A percentile compares a stretch with the other conserved stretches of the same genome.
Conservation (phyloP, 2,113 vertebrate genomes). For the Cyphomyrus discorhynchus region DNA sequence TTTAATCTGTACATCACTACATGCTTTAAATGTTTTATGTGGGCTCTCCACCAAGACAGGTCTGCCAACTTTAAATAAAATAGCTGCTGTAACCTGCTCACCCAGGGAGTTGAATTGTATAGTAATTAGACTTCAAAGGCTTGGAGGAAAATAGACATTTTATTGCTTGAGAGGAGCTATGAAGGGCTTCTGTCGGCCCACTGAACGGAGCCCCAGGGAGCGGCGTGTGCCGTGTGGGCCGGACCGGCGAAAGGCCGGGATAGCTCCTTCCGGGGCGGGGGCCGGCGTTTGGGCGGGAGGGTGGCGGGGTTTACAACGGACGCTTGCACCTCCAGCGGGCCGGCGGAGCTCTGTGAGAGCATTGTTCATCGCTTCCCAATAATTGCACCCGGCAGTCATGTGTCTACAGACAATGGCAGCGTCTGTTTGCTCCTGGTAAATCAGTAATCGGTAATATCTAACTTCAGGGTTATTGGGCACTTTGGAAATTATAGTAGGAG, state of each 20-base stretch:
- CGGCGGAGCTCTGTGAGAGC: not conserved
- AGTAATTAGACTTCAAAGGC: conserved; percentile 66
- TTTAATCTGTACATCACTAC: conserved; percentile 50
- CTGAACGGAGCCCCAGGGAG: not conserved
- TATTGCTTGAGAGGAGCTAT: conserved; percentile 56
- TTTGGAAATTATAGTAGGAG: conserved; percentile 4
- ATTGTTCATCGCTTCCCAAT: conserved; percentile 7
- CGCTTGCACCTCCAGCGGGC: not conserved
- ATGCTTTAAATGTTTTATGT: conserved; percentile 43
- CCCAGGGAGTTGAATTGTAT: conserved; percentile 56
- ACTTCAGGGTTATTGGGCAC: not conserved
- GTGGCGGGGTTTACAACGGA: not conserved
- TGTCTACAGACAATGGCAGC: not conserved
- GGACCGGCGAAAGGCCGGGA: not conserved
- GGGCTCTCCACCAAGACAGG: conserved; percentile 42
- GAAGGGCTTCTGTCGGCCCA: conserved; percentile 42
- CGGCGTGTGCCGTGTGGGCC: not conserved
- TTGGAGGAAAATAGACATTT: conserved; percentile 44
- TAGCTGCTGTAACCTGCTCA: conserved; percentile 57
- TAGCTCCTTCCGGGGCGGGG: not conserved
- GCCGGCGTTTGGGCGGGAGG: not conserved
- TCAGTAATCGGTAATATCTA: conserved; percentile 15
- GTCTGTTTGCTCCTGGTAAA: conserved; percentile 16
- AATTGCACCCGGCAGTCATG: not conserved
- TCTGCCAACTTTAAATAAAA: conserved; percentile 63